Evolutionary conservation across 2,113 vertebrate genomes (phyloP).

Genomic region (Paradisaea rubra): DNA sequence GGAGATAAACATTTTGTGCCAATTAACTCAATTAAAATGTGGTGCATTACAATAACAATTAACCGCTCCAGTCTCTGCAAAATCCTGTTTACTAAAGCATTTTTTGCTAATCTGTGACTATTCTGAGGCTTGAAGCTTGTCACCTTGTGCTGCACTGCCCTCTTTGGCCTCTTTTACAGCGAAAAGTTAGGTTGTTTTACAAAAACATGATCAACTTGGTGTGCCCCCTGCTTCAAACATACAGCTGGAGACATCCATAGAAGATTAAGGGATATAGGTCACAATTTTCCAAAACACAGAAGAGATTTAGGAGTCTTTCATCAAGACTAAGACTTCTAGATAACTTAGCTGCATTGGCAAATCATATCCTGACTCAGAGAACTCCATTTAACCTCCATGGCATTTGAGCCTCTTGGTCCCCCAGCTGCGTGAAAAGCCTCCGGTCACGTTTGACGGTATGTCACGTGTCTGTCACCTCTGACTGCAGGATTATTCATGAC

Average conservation of each 20-base stretch:
- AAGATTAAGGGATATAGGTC: background rate
- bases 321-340: background rate
- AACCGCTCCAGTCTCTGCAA: background rate
- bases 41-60: background rate
- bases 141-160: conserved; percentile 47
- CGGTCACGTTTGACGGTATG: background rate
- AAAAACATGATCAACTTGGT: background rate
- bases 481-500: background rate
- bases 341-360: background rate
- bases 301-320: background rate
- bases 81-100: conserved; percentile 27
- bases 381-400: background rate
- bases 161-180: conserved; percentile 37
- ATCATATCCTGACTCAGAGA: background rate
- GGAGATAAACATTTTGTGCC: background rate
- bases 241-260: background rate
- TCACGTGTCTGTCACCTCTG: background rate
- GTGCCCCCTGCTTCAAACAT: background rate
- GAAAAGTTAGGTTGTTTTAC: background rate
- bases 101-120: background rate
- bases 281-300: background rate
- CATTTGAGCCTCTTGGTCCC: background rate
- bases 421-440: background rate
- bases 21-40: conserved; percentile 40
- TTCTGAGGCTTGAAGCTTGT: background rate